Conservation (phyloP, 2,888 invertebrate species). For the Neria commutata region DNA sequence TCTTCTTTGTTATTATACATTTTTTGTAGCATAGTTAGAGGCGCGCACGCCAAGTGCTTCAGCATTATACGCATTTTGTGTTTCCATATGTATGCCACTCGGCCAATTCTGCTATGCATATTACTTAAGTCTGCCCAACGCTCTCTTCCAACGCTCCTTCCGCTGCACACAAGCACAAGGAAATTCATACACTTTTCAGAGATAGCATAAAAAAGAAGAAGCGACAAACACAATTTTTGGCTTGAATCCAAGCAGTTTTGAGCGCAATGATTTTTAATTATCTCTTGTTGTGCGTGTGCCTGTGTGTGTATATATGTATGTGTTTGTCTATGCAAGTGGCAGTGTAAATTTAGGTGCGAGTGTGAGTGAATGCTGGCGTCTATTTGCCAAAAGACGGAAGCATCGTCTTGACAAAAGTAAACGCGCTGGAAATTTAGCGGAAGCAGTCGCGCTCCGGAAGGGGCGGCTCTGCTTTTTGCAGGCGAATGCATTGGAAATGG, state of each 20-base stretch:
- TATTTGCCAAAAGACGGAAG: slow-evolving; percentile 32
- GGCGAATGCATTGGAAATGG: neutral
- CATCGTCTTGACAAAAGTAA: slow-evolving; percentile 33
- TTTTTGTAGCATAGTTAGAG: too few species aligned
- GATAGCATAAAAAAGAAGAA: too few species aligned
- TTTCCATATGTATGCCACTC: too few species aligned
- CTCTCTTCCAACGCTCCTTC: too few species aligned
- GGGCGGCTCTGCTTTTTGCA: too few species aligned
- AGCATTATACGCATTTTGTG: too few species aligned
- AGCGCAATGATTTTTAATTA: slow-evolving; percentile 32
- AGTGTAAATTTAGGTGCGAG: neutral
- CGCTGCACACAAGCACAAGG: too few species aligned
- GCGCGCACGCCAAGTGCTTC: too few species aligned
- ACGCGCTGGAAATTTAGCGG: slow-evolving; percentile 50
- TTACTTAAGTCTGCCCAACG: too few species aligned
- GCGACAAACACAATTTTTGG: slow-evolving; percentile 17
- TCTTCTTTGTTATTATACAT: too few species aligned
- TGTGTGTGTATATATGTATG: neutral
- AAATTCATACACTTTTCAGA: too few species aligned
- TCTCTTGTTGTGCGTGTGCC: slow-evolving; percentile 16
- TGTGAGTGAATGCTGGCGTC: slow-evolving; percentile 22
- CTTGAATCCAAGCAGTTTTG: slow-evolving; percentile 24
- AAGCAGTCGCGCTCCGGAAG: slow-evolving; percentile 39
- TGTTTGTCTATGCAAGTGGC: neutral
- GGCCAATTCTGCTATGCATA: too few species aligned